These are phyloP conservation scores for Alloplasta piceator DNA, from an alignment of 2,888 invertebrate species.

Conservation along the genomic window DNA sequence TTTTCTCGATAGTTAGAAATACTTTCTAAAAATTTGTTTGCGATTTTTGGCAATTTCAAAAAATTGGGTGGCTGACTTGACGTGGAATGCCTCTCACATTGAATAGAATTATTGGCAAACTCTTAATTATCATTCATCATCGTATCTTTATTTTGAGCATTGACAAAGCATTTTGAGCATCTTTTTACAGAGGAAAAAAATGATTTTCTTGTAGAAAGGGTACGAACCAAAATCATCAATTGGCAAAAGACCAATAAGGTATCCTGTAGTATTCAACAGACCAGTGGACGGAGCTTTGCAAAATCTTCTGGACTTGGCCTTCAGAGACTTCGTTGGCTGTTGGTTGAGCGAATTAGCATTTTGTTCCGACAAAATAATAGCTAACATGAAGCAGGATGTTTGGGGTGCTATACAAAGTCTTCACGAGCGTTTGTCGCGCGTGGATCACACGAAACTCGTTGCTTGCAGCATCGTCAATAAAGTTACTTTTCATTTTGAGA, in stretches of 20 bases:
- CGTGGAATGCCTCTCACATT: too few relatives aligned
- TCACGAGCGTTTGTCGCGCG: slow-evolving; percentile 88
- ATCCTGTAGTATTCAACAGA: slow-evolving; percentile 92
- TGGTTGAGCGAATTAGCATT: slow-evolving; percentile 91
- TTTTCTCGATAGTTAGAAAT: too few relatives aligned
- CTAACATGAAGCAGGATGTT: slow-evolving; percentile 90
- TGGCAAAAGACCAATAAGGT: slow-evolving; percentile 84
- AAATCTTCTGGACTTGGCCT: slow-evolving; percentile 91
- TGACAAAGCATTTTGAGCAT: too few relatives aligned
- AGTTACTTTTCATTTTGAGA: slow-evolving; percentile 93
- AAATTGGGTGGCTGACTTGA: too few relatives aligned
- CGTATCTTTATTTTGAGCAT: too few relatives aligned
- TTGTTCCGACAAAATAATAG: slow-evolving; percentile 87
- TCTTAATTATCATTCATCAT: too few relatives aligned
- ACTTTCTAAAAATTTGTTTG: too few relatives aligned
- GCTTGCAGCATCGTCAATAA: slow-evolving; percentile 92
- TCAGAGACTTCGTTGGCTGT: slow-evolving; percentile 91
- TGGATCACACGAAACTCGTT: slow-evolving; percentile 93
- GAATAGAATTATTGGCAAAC: too few relatives aligned
- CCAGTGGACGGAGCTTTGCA: slow-evolving; percentile 93
- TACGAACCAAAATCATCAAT: slow-evolving; percentile 78
- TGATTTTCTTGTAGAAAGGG: slow-evolving; percentile 75
- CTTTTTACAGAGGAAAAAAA: too few relatives aligned
- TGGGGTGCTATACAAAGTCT: slow-evolving; percentile 92
- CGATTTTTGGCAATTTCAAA: too few relatives aligned